phyloP scores from a whole-genome alignment of 2,797 vertebrate genomes.

The Protonibea diacanthus region DNA sequence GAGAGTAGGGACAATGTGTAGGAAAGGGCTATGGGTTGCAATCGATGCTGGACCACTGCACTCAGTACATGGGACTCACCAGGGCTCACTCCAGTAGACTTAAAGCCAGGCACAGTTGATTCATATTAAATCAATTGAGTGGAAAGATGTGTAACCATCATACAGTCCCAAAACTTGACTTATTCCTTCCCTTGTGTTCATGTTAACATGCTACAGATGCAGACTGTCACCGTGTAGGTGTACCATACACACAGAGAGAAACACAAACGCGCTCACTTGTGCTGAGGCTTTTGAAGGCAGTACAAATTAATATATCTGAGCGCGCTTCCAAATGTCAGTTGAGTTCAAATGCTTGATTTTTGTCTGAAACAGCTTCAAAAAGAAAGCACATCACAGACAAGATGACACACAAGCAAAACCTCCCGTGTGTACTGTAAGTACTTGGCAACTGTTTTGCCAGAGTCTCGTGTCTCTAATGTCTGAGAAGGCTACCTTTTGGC shows the following conservation, averaged over 20 bases:
- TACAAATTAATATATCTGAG: neutral
- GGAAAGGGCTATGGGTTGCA: too few species aligned
- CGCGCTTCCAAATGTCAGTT: conserved; percentile 1
- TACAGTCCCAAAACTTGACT: neutral
- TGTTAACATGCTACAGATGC: neutral
- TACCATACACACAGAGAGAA: neutral
- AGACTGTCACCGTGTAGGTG: neutral
- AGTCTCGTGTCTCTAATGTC: neutral
- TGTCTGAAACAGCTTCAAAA: neutral
- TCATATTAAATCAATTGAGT: neutral
- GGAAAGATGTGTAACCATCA: neutral
- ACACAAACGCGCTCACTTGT: neutral
- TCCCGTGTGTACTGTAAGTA: neutral
- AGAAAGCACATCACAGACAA: conserved; percentile 9
- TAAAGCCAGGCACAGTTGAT: neutral
- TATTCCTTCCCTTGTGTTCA: neutral
- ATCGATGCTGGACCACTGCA: too few species aligned
- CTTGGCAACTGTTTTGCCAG: conserved; percentile 9
- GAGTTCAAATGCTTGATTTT: conserved; percentile 17
- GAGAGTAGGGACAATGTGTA: too few species aligned
- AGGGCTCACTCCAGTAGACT: neutral
- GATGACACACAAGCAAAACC: conserved; percentile 15
- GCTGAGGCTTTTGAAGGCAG: neutral
- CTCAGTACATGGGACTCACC: neutral
- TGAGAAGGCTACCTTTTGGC: conserved; percentile 26